Conservation (phyloP, 2,888 invertebrate genomes). For the Aleiodes testaceus region DNA sequence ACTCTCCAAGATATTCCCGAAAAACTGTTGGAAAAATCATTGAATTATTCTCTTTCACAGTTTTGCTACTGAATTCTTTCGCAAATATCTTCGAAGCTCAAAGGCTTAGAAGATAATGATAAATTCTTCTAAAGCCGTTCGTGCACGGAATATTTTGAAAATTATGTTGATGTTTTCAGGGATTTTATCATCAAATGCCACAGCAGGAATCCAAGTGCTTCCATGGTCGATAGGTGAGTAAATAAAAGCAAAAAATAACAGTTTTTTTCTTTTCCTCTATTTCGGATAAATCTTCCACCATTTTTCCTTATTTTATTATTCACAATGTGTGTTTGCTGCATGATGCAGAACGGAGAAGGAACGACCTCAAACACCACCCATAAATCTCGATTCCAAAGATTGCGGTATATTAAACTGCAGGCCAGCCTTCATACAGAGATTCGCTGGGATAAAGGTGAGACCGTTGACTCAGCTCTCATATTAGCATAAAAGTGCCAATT, state of each 20-base stretch:
- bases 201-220: slow-evolving; percentile 73
- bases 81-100: too few relatives aligned
- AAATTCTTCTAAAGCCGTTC: too few relatives aligned
- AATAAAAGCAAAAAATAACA: neutral
- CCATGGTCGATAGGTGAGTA: slow-evolving; percentile 71
- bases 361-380: slow-evolving; percentile 68
- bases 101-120: too few relatives aligned
- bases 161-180: slow-evolving; percentile 62
- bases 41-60: too few relatives aligned
- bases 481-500: neutral
- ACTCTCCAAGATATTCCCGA: neutral
- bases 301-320: slow-evolving; percentile 2
- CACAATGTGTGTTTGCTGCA: slow-evolving; percentile 25
- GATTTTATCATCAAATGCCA: slow-evolving; percentile 73
- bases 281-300: neutral
- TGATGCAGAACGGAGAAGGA: slow-evolving; percentile 68
- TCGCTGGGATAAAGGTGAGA: slow-evolving; percentile 89
- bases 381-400: slow-evolving; percentile 81
- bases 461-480: too few relatives aligned
- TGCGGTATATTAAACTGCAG: slow-evolving; percentile 92
- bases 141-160: too few relatives aligned
- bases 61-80: too few relatives aligned
- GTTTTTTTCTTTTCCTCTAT: neutral
- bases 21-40: neutral
- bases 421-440: slow-evolving; percentile 88